Evolutionary conservation across 2,797 vertebrate genomes (phyloP).

Genomic region (Spinus olivaceus): DNA sequence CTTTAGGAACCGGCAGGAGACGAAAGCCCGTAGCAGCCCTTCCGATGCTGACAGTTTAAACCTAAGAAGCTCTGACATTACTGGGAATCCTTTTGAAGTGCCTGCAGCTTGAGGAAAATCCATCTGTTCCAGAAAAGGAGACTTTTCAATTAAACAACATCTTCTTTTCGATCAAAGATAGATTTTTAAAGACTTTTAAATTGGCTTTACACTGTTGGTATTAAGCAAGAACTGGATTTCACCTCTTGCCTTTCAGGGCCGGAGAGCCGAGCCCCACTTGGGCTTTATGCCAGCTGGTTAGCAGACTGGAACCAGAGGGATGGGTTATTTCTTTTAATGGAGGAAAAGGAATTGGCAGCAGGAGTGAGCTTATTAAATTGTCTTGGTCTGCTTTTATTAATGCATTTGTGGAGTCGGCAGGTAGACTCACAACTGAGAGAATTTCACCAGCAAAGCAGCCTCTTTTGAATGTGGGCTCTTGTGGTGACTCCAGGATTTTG

Average conservation of each 20-base stretch:
- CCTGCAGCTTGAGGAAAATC: slow-evolving; percentile 40
- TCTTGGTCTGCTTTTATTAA: slow-evolving; percentile 23
- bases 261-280: neutral
- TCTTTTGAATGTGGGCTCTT: accelerated
- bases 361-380: slow-evolving; percentile 51
- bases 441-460: neutral
- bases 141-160: slow-evolving; percentile 67
- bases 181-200: slow-evolving; percentile 66
- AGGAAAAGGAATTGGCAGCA: slow-evolving; percentile 37
- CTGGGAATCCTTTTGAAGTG: slow-evolving; percentile 59
- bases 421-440: neutral
- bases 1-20: slow-evolving; percentile 25
- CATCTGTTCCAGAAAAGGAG: slow-evolving; percentile 58
- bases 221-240: slow-evolving; percentile 55
- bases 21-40: slow-evolving; percentile 34
- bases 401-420: neutral
- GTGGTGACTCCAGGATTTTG: neutral
- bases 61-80: slow-evolving; percentile 50
- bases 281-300: slow-evolving; percentile 38
- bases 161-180: slow-evolving; percentile 66
- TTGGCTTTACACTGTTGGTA: slow-evolving; percentile 47
- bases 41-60: slow-evolving; percentile 40
- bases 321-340: slow-evolving; percentile 53
- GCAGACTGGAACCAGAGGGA: slow-evolving; percentile 13
- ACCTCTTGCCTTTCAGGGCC: slow-evolving; percentile 39